Evolutionary conservation across 2,797 vertebrate genomes (phyloP).

Genomic region (Crocodylus rhombifer): DNA sequence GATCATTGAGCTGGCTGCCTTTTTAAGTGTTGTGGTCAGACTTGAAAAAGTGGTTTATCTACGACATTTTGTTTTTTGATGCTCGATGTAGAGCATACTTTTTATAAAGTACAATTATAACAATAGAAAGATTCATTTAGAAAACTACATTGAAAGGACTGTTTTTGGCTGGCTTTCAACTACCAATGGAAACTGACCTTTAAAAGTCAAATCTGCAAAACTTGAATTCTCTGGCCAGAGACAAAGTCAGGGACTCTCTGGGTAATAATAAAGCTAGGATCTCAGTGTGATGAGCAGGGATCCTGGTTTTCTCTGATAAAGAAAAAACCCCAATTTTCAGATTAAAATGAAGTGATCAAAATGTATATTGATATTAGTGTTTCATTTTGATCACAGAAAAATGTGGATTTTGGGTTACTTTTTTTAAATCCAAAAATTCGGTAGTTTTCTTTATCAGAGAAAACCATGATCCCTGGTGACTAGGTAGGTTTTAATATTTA

Average conservation of each 20-base stretch:
- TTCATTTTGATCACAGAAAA: too few relatives aligned
- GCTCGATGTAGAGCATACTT: constrained; percentile 40
- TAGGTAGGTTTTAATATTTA: too few relatives aligned
- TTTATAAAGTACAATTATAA: constrained; percentile 24
- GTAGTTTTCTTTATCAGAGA: too few relatives aligned
- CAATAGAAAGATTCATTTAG: constrained; percentile 58
- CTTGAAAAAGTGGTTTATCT: constrained; percentile 46
- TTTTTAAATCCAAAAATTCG: too few relatives aligned
- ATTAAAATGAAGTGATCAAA: too few relatives aligned
- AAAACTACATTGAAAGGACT: constrained; percentile 49
- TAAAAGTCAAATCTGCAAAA: constrained; percentile 61
- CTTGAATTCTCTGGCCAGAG: neutral
- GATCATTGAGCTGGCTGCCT: constrained; percentile 45
- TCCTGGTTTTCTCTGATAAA: too few relatives aligned
- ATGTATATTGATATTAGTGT: too few relatives aligned
- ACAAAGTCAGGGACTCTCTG: constrained; percentile 16
- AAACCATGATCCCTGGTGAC: too few relatives aligned
- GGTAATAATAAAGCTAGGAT: constrained; percentile 54
- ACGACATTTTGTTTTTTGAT: constrained; percentile 39
- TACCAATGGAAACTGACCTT: constrained; percentile 55
- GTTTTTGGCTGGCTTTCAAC: constrained; percentile 26
- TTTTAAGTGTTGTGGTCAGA: constrained; percentile 53
- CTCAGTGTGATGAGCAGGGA: neutral
- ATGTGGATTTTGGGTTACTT: too few relatives aligned
- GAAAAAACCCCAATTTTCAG: too few relatives aligned